These are phyloP conservation scores for Athetis lepigone DNA, from an alignment of 2,888 invertebrate species.

Conservation along the genomic window DNA sequence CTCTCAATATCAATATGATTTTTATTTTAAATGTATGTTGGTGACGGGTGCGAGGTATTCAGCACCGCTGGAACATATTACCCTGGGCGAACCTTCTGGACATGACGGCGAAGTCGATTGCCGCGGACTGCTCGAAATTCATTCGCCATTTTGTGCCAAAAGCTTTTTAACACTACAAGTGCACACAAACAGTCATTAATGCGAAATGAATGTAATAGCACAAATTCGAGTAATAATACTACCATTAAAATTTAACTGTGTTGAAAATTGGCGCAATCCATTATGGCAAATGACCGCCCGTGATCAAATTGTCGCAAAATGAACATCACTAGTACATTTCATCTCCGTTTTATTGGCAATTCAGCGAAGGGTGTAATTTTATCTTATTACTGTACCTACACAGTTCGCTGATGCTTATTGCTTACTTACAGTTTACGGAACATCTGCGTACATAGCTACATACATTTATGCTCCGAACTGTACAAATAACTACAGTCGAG, in stretches of 20 bases:
- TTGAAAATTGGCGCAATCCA: slow-evolving; percentile 74
- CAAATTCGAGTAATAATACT: slow-evolving; percentile 59
- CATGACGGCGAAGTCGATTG: slow-evolving; percentile 17
- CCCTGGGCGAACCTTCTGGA: slow-evolving; percentile 27
- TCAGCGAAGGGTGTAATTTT: slow-evolving; percentile 71
- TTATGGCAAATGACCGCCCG: slow-evolving; percentile 74
- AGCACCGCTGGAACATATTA: slow-evolving; percentile 5
- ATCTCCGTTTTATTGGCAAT: slow-evolving; percentile 75
- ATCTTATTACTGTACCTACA: slow-evolving; percentile 66
- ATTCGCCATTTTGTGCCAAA: slow-evolving; percentile 21
- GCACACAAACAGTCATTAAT: slow-evolving; percentile 46
- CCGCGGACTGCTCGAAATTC: slow-evolving; percentile 15
- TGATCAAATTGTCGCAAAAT: slow-evolving; percentile 75
- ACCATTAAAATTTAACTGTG: slow-evolving; percentile 72
- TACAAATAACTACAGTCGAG: slow-evolving; percentile 42
- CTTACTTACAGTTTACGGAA: slow-evolving; percentile 26
- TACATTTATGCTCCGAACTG: slow-evolving; percentile 19
- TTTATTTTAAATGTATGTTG: slow-evolving; percentile 32
- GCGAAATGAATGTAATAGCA: slow-evolving; percentile 48
- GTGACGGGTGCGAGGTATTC: slow-evolving; percentile 19
- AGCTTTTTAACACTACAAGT: slow-evolving; percentile 24
- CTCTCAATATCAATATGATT: slow-evolving; percentile 23
- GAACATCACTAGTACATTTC: slow-evolving; percentile 73
- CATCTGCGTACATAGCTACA: slow-evolving; percentile 1
- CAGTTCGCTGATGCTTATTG: slow-evolving; percentile 29